Percentiles rank a stretch among this genome's conserved stretches.
phyloP scores from a whole-genome alignment of 92 coral and sea anemone species.

The Umimayanthus chanpuru region DNA sequence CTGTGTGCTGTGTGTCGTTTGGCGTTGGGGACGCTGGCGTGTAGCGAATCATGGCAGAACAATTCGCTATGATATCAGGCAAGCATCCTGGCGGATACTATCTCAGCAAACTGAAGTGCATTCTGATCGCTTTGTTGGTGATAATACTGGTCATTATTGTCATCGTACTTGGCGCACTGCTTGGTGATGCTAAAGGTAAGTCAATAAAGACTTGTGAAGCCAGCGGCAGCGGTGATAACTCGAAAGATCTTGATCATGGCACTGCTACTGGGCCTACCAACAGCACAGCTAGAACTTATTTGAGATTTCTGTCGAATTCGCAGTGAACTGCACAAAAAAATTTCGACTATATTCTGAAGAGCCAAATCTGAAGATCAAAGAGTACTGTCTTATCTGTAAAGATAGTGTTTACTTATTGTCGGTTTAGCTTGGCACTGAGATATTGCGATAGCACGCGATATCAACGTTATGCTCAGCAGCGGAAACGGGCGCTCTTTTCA shows the following conservation, averaged over 20 bases:
- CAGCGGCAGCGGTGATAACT: background rate
- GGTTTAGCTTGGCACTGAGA: background rate
- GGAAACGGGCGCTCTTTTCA: background rate
- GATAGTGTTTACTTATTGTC: background rate
- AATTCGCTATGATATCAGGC: conserved; percentile 24
- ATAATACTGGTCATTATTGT: background rate
- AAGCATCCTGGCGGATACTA: background rate
- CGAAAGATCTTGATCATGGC: background rate
- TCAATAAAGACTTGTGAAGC: background rate
- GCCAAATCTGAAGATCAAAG: too few relatives aligned
- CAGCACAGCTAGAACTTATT: too few relatives aligned
- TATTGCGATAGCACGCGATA: background rate
- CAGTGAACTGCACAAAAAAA: too few relatives aligned
- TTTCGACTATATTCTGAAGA: too few relatives aligned
- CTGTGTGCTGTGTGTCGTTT: background rate
- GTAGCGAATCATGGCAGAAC: conserved; percentile 1
- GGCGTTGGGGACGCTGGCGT: background rate
- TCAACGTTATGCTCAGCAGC: background rate
- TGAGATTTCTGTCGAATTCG: too few relatives aligned
- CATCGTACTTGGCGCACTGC: conserved; percentile 23
- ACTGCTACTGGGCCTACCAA: too few relatives aligned
- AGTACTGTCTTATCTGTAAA: background rate
- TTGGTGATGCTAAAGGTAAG: background rate
- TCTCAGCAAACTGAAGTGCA: conserved; percentile 24
- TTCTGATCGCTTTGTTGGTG: conserved; percentile 16